Evolutionary conservation across 2,113 vertebrate genomes (phyloP), one percentile per base, ranked within the genome.

Genomic region (Speoplatyrhinus poulsoni): DNA sequence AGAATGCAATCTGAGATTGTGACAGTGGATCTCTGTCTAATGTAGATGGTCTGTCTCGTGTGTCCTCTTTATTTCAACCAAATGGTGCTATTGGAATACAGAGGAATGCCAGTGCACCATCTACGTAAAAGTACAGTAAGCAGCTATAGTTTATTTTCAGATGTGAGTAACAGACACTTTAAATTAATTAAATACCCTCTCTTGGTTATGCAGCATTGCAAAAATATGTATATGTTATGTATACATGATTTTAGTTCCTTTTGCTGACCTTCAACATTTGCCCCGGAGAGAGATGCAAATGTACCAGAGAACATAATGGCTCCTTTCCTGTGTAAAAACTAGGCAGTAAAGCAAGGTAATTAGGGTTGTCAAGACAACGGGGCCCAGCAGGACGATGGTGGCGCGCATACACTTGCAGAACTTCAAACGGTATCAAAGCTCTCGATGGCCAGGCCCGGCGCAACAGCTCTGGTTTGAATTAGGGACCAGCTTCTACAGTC

Each of bases 361-460:
- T 99, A 96, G 95, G 93, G 96, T 95, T 95, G 95, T 96, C 94
- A 93, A 94, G 94, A 94, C 96, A 94, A 96, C 95, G 75, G 90
- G 93, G 94, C 94, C 94, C 94, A 93, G 94, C 93, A 93, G 94
- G 95, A 93, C 91, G 93, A 92, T 93, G 93, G 95, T 94, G 93
- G 94, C 92, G 90, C 86, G 92, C 26, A 26, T 96, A 96, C 92
- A 92, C 94, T 96, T 91, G 94, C 90, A 92, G 94, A 93, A 98
- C 96, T 97, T 99, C 96, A 98, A 99, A 99, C 94, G 88, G 93
- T 95, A 95, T 96, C 93, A 94, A 95, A 96, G 94, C 93, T 94
- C 93, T 92, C 92, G 91, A 94, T 93, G 76, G 93, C 91, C 85
- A 81, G 91, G 91, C 90, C 93, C 90, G 92, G 93, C 88, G 93